These are phyloP conservation scores for Nomada lathburiana DNA, from an alignment of 2,888 invertebrate species.

Conservation along the genomic window DNA sequence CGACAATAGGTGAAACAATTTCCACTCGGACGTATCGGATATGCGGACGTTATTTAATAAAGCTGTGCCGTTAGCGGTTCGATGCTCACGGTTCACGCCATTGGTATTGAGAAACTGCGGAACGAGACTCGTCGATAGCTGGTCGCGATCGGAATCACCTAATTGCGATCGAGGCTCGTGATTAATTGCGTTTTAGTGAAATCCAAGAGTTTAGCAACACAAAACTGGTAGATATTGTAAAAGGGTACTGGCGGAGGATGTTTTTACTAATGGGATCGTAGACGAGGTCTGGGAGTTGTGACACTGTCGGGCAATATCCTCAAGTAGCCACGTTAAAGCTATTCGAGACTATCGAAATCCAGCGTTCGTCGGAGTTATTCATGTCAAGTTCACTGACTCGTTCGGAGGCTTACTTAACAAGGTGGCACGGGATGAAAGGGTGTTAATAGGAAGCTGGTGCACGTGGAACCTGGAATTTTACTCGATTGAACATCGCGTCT, in stretches of 20 bases:
- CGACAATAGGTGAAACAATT: conserved; percentile 50
- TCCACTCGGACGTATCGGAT: not conserved
- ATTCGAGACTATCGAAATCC: not conserved
- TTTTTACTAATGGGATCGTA: no score
- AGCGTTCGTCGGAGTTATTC: not conserved
- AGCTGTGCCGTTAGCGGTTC: not conserved
- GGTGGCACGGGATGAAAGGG: not conserved
- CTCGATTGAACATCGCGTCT: conserved; percentile 26
- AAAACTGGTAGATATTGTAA: no score
- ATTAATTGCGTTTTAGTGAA: no score
- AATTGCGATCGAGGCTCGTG: no score
- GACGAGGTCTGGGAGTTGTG: no score
- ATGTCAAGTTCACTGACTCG: conserved; percentile 41
- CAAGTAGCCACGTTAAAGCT: no score
- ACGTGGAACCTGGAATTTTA: conserved; percentile 20
- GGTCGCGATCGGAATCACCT: no score
- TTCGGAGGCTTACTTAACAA: conserved; percentile 18
- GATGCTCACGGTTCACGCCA: no score
- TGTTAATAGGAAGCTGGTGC: conserved; percentile 27
- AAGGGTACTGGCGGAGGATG: no score
- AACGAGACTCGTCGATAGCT: not conserved
- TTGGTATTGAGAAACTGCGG: no score
- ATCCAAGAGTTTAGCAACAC: no score
- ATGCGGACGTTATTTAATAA: conserved; percentile 17
- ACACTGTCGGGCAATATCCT: no score